Evolutionary conservation across 2,797 vertebrate species (phyloP), one percentile per base, ranked within the genome.

Genomic region (Notolabrus celidotus): DNA sequence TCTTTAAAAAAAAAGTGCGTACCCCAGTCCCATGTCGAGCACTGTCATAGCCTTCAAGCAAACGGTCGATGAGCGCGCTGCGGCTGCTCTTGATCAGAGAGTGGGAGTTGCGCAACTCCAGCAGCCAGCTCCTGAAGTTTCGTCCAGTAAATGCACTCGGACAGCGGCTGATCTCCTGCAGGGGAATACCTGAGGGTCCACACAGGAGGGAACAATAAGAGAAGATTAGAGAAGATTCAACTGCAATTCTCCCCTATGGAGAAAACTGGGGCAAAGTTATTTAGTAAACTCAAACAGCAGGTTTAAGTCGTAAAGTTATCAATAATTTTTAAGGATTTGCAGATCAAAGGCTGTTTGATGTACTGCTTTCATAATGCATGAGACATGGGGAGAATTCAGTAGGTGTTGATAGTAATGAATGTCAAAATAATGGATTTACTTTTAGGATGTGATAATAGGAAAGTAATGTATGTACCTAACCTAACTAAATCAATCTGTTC

Each of bases 21-120:
- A 99, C 98, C 95, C 96, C 96, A 0, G 97, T 98, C 60, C 97
- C 97, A 0, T 97, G 96, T 54, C 97, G 96, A 16, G 97, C 98
- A 0, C 86, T 94, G 75, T 97, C 96, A 0, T 99, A 99, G 9
- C 97, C 97, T n/a, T 99, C 96, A 56, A 98, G 91, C 67, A 99
- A 74, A 9, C 95, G 86, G 67, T 99, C 96, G 0, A 99, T 92
- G 68, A 99, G 92, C 0, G 91, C 82, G 46, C 96, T 96, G 69
- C 95, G 95, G 65, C 95, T 93, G 71, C 95, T 96, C 83, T 96
- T 97, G 76, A 96, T 95, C 49, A 96, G 93, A 0, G 95, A 91
- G 85, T 95, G 95, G 60, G 95, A 94, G 74, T 96, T 97, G 0
- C 96, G 90, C 58, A 99, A 86, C 46, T 98, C 97, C 76, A 96